A percentile compares a stretch with the other conserved stretches of the same genome.
Evolutionary conservation across 1,140 invertebrate genomes (phyloP).

Genomic region (Bombus sibiricus): DNA sequence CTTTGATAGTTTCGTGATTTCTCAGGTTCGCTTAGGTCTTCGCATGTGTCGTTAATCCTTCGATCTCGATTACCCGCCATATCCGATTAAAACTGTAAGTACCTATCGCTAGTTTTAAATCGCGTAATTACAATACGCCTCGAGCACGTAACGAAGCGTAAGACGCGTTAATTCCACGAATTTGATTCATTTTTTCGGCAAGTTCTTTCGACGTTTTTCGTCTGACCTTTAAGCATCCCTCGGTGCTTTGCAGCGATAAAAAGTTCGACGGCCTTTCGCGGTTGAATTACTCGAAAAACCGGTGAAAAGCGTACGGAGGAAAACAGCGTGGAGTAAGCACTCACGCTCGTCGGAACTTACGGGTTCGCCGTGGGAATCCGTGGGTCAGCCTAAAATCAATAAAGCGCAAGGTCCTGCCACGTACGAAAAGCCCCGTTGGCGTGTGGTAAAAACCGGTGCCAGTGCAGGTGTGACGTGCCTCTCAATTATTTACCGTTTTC

Average conservation of each 20-base stretch:
- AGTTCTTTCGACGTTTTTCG: not conserved
- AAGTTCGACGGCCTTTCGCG: constrained; percentile 9
- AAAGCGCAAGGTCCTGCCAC: constrained; percentile 66
- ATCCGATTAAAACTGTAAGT: too few relatives aligned
- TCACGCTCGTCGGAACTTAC: constrained; percentile 38
- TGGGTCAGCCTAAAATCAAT: constrained; percentile 70
- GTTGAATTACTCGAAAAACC: not conserved
- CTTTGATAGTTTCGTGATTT: too few relatives aligned
- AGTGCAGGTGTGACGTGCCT: not conserved
- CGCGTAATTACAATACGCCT: too few relatives aligned
- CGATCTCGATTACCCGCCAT: too few relatives aligned
- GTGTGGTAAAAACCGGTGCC: constrained; percentile 19
- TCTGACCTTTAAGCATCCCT: not conserved
- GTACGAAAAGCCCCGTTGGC: constrained; percentile 48
- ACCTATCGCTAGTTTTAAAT: too few relatives aligned
- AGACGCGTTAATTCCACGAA: too few relatives aligned
- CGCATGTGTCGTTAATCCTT: too few relatives aligned
- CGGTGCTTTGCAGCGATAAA: not conserved
- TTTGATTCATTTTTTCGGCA: not conserved
- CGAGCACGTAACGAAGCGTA: too few relatives aligned
- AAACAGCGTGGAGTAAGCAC: constrained; percentile 12
- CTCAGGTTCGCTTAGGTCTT: too few relatives aligned
- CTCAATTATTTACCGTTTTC: constrained; percentile 30
- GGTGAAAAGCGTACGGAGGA: not conserved
- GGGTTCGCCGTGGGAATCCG: constrained; percentile 58